Base-by-base conservation (phyloP, 2,888 invertebrate species). In the Vannuccia rotundouncinata region DNA sequence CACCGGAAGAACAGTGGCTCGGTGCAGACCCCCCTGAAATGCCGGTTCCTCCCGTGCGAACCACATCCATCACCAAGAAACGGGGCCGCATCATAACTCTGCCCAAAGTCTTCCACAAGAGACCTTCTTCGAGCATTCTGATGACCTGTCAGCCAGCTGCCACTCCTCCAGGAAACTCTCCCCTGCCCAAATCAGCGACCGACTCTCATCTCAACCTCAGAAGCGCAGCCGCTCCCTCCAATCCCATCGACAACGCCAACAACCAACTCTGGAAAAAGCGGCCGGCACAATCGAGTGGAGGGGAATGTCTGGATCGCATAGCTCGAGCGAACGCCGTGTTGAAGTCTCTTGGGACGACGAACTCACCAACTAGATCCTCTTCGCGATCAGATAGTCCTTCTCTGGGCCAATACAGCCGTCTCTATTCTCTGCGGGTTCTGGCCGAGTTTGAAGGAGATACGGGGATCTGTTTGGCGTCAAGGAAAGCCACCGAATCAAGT, bases 381-480 rank as follows among this genome's bases (percentile, higher is more conserved):
- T 66, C 66, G 2, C 66, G 66, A 17, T 66, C 66, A 22, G 66
- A 66, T 27, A 66, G 66, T 22, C 66, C 66, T 27, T 13, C 10
- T 5, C 22, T 66, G 10, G 66, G 66, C 66, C 66, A 66, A 22
- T 66, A 66, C 66, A 13, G 10, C 2, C 66, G 66, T 17, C 66
- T 66, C 17, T 66, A 66, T 22, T 66, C 66, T 5, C 66, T 66
- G 66, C 10, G 66, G 5, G 25, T 66, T 22, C 22, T 66, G 66
- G 66, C 66, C 22, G 66, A 66, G 25, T 66, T 66, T 66, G 66
- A 66, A 27, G 66, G 66, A 2, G 66, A 66, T 66, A 27, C 66
- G 5, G 66, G 66, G 17, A 2, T 22, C 5, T 5, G 66, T 5
- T 17, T 5, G 13, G 45, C 10, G 45, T 45, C 17, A 17, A 45